Evolutionary conservation across 2,113 vertebrate species (phyloP), one percentile per base, ranked within the genome.

Genomic region (Oceanites oceanicus): DNA sequence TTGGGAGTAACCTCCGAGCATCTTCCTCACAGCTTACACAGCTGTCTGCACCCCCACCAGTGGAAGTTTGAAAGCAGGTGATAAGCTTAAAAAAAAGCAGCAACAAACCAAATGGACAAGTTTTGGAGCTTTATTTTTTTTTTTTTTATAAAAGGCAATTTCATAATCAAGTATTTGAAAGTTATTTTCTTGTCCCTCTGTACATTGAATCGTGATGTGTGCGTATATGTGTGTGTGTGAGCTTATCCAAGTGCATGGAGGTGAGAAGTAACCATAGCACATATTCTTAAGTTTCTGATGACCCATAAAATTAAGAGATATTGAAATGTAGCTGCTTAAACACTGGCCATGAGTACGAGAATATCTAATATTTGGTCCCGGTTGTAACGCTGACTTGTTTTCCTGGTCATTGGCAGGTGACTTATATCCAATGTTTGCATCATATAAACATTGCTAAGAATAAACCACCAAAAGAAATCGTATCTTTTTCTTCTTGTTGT

Each of bases 1-100:
- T 79, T 63, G 90, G 67, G 67, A 97, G 84, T 70, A 95, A 75
- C 71, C 65, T 76, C 62, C 4, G 19, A 94, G 89, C 86, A 94
- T 80, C 77, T 86, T 95, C 74, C 67, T 58, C 42, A 14, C 56
- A 19, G 40, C 0, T 94, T 65, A 21, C 56, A 9, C 29, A 30
- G 58, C 32, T 92, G 78, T 25, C 73, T 73, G 62, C 66, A 32
- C 29, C 23, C n/a, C 44, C 42, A 44, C 30, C 12, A 84, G 20
- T 2, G 15, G 21, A 58, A 85, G 40, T n/a, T 32, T 61, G 23
- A 71, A 76, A 90, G 16, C 4, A 10, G 7, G 26, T 70, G 14
- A 34, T 26, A 27, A 29, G 11, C 23, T 72, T 7, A 61, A 75
- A 45, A 61, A 81, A 61, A 38, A 7, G 9, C 13, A 76, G 25